phyloP scores from a whole-genome alignment of 2,797 vertebrate species.

The Cebuella pygmaea region DNA sequence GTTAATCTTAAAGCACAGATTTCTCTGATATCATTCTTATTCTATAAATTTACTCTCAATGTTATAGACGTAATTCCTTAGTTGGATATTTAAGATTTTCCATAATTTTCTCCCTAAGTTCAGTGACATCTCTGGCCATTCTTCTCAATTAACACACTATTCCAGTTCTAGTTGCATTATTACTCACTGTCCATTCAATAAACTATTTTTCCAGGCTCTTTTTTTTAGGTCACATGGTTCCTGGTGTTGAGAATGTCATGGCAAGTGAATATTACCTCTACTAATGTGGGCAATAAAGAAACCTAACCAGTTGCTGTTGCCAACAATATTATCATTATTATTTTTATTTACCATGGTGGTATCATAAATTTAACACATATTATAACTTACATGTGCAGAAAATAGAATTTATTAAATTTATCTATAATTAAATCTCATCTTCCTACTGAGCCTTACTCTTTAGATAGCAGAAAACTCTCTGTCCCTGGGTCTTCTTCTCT shows the following conservation, averaged over 20 bases:
- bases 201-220: neutral
- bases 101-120: neutral
- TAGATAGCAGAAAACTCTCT: neutral
- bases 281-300: neutral
- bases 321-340: neutral
- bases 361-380: neutral
- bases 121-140: neutral
- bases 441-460: neutral
- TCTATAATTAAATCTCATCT: neutral
- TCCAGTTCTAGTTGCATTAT: neutral
- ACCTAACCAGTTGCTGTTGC: neutral
- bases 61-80: neutral
- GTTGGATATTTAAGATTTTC: slow-evolving; percentile 3
- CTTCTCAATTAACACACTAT: neutral
- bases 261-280: neutral
- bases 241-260: neutral
- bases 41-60: neutral
- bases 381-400: neutral
- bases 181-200: neutral
- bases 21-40: neutral
- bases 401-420: neutral
- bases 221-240: neutral
- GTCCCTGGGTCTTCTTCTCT: neutral
- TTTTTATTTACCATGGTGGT: neutral
- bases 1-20: slow-evolving; percentile 17